phyloP scores from a whole-genome alignment of 2,888 invertebrate genomes.

The Eurois occulta region DNA sequence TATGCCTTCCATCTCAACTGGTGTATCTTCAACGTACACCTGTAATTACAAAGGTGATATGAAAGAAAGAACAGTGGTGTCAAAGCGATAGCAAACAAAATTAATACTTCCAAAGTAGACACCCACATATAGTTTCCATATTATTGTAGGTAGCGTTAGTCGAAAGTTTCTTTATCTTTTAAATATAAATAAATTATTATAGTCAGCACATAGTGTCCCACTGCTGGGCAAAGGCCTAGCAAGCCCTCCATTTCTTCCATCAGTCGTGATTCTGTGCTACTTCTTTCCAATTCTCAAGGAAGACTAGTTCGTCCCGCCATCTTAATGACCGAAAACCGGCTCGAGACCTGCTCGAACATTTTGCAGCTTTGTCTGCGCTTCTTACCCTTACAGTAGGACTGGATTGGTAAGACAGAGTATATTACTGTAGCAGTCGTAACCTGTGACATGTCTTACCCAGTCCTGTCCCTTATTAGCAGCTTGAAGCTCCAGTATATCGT shows the following conservation, averaged over 20 bases:
- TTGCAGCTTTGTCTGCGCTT: neutral
- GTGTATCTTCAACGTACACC: neutral
- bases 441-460: conserved; percentile 36
- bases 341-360: neutral
- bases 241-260: too few species aligned
- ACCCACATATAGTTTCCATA: neutral
- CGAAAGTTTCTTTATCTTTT: neutral
- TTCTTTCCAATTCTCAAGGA: too few species aligned
- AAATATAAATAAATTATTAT: neutral
- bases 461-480: conserved; percentile 61
- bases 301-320: too few species aligned
- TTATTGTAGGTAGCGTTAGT: neutral
- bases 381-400: neutral
- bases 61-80: neutral
- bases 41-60: conserved; percentile 13
- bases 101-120: neutral
- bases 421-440: neutral
- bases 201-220: too few species aligned
- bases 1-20: neutral
- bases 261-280: too few species aligned
- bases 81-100: neutral
- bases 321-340: too few species aligned
- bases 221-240: too few species aligned
- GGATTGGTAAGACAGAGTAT: neutral
- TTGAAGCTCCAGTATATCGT: conserved; percentile 79